These are phyloP conservation scores for Hydrolagus colliei DNA, from an alignment of 2,797 vertebrate genomes.

Conservation along the genomic window DNA sequence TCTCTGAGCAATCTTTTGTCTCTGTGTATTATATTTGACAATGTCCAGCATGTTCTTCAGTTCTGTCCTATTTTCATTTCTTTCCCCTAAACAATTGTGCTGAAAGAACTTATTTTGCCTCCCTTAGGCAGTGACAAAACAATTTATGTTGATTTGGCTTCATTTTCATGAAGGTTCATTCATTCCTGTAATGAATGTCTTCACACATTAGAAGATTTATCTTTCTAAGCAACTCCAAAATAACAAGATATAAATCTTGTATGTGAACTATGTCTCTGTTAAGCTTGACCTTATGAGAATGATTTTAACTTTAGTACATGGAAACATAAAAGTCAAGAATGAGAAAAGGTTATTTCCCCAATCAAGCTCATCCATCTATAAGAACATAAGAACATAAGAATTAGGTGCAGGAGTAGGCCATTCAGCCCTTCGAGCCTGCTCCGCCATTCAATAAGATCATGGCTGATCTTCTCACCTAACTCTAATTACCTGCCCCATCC, in stretches of 20 bases:
- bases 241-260: constrained; percentile 27
- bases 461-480: no score
- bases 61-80: neutral
- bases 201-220: constrained; percentile 15
- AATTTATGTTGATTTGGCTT: constrained; percentile 13
- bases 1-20: no score
- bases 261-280: constrained; percentile 22
- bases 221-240: constrained; percentile 24
- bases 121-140: constrained; percentile 17
- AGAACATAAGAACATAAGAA: no score
- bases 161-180: constrained; percentile 13
- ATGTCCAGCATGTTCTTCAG: neutral
- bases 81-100: neutral
- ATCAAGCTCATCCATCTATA: no score
- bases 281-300: constrained; percentile 10
- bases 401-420: no score
- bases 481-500: no score
- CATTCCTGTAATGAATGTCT: constrained; percentile 23
- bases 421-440: no score
- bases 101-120: neutral
- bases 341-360: no score
- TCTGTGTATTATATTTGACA: neutral
- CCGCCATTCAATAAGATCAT: no score
- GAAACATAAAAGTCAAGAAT: no score
- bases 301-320: neutral